Evolutionary conservation across 2,888 invertebrate genomes (phyloP), one percentile per base, ranked within the genome.

Genomic region (Callosobruchus maculatus): DNA sequence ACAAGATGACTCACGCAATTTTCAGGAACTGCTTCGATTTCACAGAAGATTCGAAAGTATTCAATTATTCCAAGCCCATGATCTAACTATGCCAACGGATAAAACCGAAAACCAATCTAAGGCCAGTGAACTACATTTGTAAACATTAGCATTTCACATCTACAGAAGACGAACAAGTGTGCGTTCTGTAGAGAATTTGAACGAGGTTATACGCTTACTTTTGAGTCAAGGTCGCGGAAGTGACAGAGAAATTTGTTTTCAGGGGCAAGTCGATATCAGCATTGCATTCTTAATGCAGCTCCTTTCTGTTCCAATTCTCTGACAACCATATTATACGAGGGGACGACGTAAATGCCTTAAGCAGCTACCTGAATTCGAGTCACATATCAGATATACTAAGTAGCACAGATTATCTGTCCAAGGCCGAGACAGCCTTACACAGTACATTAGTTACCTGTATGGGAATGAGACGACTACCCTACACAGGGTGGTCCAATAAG

Each of bases 191-290:
- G 68, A 68, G 5, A 20, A 22, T 68, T 22, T 21, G 22, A 68
- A 68, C 68, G 21, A 68, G 68, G 68, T 49, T 18, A 72, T 31
- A 75, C 76, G 71, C 68, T 74, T 74, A 72, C 71, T 74, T 70
- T 74, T 73, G 71, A 72, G 73, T 73, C 71, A 74, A 74, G 74
- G 74, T 73, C 72, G 72, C 30, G 22, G 73, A 68, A 70, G 26
- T 67, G 18, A 18, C 67, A 49, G 72, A 71, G 72, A 70, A 76
- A 74, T 67, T 49, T 3, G 49, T 7, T 49, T 49, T 49, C 13
- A 49, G 49, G 49, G 3, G 49, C 49, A 49, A 49, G 7, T 20
- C 68, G 68, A n/a, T 21, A 22, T 21, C 22, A 22, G 22, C 22
- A 68, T 20, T 1, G 20, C 68, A 20, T 68, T 22, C 13, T 68